Conservation (phyloP, 2,113 vertebrate genomes). For the Xiphophorus maculatus region DNA sequence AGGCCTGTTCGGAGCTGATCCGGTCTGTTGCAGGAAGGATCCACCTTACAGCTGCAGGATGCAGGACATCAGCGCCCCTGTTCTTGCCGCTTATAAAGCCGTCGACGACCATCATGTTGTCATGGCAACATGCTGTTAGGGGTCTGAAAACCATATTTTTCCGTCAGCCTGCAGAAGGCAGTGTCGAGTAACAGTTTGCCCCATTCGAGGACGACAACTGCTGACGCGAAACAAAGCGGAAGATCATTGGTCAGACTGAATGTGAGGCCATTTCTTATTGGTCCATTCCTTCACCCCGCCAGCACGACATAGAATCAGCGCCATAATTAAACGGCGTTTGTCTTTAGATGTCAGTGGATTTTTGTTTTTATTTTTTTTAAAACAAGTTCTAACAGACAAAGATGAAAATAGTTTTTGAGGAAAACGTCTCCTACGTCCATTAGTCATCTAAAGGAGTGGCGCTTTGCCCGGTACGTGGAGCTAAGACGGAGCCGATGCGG, state of each 20-base stretch:
- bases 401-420: not conserved
- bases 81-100: not conserved
- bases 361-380: not conserved
- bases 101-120: not conserved
- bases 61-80: no score
- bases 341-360: not conserved
- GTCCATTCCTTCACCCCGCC: constrained; percentile 66
- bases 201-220: not conserved
- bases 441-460: fast-evolving
- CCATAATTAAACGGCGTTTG: constrained; percentile 55
- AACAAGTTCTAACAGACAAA: not conserved
- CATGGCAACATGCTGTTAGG: not conserved
- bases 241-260: constrained; percentile 54
- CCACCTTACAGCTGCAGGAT: no score
- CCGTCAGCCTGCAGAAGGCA: not conserved
- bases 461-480: not conserved
- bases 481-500: not conserved
- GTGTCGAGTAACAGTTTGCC: not conserved
- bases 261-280: constrained; percentile 58
- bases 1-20: no score
- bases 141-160: not conserved
- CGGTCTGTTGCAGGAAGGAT: no score
- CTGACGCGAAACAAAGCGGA: not conserved
- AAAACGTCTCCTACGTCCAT: no score
- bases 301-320: constrained; percentile 73